Evolutionary conservation across 2,797 vertebrate species (phyloP).

Genomic region (Sebastes glaucus): DNA sequence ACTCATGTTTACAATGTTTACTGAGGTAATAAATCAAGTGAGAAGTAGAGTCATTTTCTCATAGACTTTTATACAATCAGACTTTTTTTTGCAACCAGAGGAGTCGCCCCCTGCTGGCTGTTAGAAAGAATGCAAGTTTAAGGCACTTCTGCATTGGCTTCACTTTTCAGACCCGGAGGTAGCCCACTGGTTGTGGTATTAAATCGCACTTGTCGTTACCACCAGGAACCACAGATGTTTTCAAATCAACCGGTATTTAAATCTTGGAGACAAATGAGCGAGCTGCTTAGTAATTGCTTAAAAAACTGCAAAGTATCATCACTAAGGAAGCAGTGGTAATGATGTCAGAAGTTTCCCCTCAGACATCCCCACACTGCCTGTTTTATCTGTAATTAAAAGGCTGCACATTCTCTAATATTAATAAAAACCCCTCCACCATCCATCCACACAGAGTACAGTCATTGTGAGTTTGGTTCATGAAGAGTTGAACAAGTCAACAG

Average conservation of each 20-base stretch:
- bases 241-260: not conserved
- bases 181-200: not conserved
- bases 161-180: no score
- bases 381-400: constrained; percentile 21
- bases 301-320: not conserved
- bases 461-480: not conserved
- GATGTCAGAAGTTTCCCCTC: not conserved
- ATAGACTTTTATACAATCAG: no score
- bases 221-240: not conserved
- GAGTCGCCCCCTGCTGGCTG: no score
- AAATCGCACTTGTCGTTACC: not conserved
- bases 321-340: not conserved
- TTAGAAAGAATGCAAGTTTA: no score
- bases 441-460: not conserved
- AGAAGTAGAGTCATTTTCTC: no score
- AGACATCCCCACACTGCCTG: not conserved
- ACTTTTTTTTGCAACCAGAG: no score
- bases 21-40: no score
- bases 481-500: constrained; percentile 14
- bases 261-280: not conserved
- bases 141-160: no score
- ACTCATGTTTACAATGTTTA: no score
- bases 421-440: not conserved
- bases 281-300: not conserved
- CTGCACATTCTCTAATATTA: not conserved